Percentiles rank a stretch among this genome's conserved stretches.
These are phyloP conservation scores for Hyposmocoma kahamanoa DNA, from an alignment of 1,140 invertebrate species.

Conservation along the genomic window DNA sequence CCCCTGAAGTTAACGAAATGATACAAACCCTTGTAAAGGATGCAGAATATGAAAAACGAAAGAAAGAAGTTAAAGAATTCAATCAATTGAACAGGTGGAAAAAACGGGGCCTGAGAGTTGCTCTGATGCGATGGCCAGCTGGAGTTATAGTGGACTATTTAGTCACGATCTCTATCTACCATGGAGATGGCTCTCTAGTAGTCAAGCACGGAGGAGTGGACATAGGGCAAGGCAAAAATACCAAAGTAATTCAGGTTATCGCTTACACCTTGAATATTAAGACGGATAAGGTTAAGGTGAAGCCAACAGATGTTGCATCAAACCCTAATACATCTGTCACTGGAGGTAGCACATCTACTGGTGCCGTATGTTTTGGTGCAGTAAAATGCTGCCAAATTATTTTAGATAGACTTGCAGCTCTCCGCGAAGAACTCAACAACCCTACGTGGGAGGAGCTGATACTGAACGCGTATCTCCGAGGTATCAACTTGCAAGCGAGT, in stretches of 20 bases:
- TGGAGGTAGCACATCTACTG: slow-evolving; percentile 74
- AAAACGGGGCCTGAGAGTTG: slow-evolving; percentile 79
- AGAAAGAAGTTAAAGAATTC: slow-evolving; percentile 73
- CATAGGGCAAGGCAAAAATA: slow-evolving; percentile 85
- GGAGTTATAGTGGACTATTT: slow-evolving; percentile 69
- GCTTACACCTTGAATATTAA: slow-evolving; percentile 83
- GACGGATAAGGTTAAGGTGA: slow-evolving; percentile 80
- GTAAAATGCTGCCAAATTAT: slow-evolving; percentile 78
- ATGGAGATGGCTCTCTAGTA: slow-evolving; percentile 83
- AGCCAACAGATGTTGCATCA: slow-evolving; percentile 66
- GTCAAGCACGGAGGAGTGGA: slow-evolving; percentile 86
- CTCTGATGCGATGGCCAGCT: slow-evolving; percentile 77
- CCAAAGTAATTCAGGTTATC: slow-evolving; percentile 78
- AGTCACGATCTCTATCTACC: slow-evolving; percentile 80
- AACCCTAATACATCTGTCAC: slow-evolving; percentile 74
- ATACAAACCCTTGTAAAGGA: slow-evolving; percentile 10
- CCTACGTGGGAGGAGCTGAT: slow-evolving; percentile 78
- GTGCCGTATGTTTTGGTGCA: slow-evolving; percentile 71
- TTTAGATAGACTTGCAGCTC: slow-evolving; percentile 74
- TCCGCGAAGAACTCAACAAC: slow-evolving; percentile 73
- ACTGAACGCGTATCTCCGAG: slow-evolving; percentile 62
- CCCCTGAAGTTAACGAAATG: slow-evolving; percentile 35
- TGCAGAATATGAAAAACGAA: slow-evolving; percentile 72
- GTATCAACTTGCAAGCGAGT: slow-evolving; percentile 78
- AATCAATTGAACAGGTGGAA: slow-evolving; percentile 84